Base-by-base conservation (phyloP, 1,140 invertebrate species). In the Drosophila ercepeae region DNA sequence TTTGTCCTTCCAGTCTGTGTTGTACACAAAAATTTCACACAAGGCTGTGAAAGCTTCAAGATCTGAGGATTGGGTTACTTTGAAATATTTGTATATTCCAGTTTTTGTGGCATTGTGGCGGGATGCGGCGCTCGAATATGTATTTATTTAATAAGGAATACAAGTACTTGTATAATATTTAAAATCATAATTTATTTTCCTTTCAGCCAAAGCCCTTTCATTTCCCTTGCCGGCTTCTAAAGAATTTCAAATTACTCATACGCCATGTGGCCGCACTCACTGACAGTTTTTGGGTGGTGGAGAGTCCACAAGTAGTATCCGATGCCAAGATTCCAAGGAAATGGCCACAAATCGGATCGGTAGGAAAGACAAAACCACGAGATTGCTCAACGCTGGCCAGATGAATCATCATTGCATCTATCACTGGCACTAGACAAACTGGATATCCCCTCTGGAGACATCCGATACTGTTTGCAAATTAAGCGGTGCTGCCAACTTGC, bases 201-300 rank as follows among this genome's bases (percentile, higher is more conserved):
- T 3, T 32, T 42, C 27, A 39, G 11, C 27, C 5, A 21, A 44
- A 45, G 18, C 16, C 34, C 34, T 36, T 7, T 5, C 2, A 14
- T 4, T 50, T 3, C 11, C 2, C 8, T 25, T n/a, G 4, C 16
- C 13, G 78, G 55, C 55, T 83, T 83, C 75, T 32, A 29, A 41
- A 61, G 78, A 83, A 83, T 75, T 60, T 41, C n/a, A 57, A 67
- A 79, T 84, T 83, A 75, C 76, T 84, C 79, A 83, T 83, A 79
- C 79, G 79, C 73, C 79, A 86, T 75, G 81, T 79, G 63, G 75
- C 55, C 75, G 16, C 16, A 9, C 29, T 32, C 29, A 32, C 29
- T 32, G 29, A 32, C 29, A 32, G 29, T 11, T 32, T 32, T 32
- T 32, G 5, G 25, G 29, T 32, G 29, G 29, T 32, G 29, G 29